A percentile compares a stretch with the other conserved stretches of the same genome.
Conservation (phyloP, 2,888 invertebrate species). For the Pachycephus smyrnensis region DNA sequence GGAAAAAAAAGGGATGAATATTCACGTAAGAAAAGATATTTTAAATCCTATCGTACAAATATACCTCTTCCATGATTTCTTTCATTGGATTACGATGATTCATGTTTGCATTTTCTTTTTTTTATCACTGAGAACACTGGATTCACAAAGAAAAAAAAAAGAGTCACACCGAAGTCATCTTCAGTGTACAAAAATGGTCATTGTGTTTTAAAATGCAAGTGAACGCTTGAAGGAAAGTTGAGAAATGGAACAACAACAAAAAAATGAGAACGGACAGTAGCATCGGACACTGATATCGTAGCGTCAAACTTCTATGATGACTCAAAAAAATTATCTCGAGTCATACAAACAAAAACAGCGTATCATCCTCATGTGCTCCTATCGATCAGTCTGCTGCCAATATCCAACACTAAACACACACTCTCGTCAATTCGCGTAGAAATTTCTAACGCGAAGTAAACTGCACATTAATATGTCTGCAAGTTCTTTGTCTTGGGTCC, state of each 20-base stretch:
- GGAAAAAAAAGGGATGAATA: neutral
- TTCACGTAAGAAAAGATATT: neutral
- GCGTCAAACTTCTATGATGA: neutral
- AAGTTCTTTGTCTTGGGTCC: constrained; percentile 34
- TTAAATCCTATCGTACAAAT: neutral
- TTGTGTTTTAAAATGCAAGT: neutral
- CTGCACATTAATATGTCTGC: constrained; percentile 10
- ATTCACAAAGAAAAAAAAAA: neutral
- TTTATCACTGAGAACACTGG: neutral
- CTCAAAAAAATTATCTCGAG: neutral
- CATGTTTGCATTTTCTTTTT: constrained; percentile 12
- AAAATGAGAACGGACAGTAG: neutral
- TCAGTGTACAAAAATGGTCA: neutral
- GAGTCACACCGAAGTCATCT: neutral
- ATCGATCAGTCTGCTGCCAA: constrained; percentile 53
- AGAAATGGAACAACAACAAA: neutral
- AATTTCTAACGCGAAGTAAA: constrained; percentile 1
- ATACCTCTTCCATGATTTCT: constrained; percentile 54
- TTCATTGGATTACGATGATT: constrained; percentile 20
- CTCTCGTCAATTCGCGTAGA: constrained; percentile 2
- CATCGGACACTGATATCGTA: neutral
- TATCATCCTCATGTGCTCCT: constrained; percentile 55
- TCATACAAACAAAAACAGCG: constrained; percentile 1
- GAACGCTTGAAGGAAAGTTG: neutral
- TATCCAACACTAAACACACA: constrained; percentile 47